Base-by-base conservation (phyloP, 1,140 invertebrate species). In the Pteromalus puparum region DNA sequence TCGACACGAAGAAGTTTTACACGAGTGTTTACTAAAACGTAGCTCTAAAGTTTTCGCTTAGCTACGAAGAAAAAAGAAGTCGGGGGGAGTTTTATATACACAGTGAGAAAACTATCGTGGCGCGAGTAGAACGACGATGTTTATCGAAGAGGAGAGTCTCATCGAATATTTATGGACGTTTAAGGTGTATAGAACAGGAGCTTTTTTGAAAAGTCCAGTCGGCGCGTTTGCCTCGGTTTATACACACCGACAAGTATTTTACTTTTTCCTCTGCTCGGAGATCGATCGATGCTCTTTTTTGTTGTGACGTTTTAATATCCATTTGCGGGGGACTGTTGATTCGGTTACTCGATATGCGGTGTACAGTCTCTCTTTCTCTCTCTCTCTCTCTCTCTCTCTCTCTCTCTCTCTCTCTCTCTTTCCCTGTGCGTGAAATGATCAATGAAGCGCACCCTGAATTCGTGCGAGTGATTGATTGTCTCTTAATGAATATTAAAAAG, bases 91-190 rank as follows among this genome's bases (percentile, higher is more conserved):
- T 26, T 3, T 28, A 28, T n/a, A 26, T 13, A 30, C 24, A 3
- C 9, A 1, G 4, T 24, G 26, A 61, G 67, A 70, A 70, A 70
- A 70, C 53, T n/a, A 61, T 61, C 53, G 21, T 28, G 6, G 30
- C 30, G 26, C 34, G 26, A 2, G 1, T n/a, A n/a, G n/a, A n/a
- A n/a, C 15, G 34, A n/a, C 78, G 34, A 68, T 70, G 21, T 80
- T 80, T 70, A 80, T 80, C 65, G 78, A 70, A 21, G n/a, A 65
- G 68, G 15, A 26, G 38, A 67, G 61, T 65, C 34, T 80, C 78
- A 70, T 26, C 21, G 65, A 80, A 80, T 80, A 80, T 80, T 80
- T 80, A 80, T 70, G 34, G 38, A 3, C 26, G 78, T 42, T 79
- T 38, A 67, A 13, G 34, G 61, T 42, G 9, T 42, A 42, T 34